Conservation (phyloP, 2,113 vertebrate genomes). For the Brevimyrus niger region DNA sequence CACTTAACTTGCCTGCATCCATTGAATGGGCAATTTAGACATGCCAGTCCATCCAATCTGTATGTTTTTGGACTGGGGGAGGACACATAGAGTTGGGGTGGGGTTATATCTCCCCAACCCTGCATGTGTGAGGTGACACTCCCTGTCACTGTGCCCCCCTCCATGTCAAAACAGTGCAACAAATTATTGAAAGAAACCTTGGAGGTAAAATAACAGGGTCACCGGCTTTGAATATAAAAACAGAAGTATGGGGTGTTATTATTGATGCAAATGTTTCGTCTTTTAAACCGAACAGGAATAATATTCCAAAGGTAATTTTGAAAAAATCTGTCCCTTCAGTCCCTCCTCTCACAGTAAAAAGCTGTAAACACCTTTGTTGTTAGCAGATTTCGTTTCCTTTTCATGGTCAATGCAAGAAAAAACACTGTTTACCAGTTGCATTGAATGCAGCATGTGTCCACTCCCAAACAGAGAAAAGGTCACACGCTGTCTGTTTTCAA, state of each 20-base stretch:
- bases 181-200: no score
- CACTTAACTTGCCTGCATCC: not conserved
- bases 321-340: not conserved
- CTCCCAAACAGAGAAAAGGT: not conserved
- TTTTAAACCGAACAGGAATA: not conserved
- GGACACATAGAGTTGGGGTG: not conserved
- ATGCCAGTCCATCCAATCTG: not conserved
- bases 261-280: not conserved
- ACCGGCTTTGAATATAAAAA: not conserved
- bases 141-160: not conserved
- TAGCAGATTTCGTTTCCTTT: not conserved
- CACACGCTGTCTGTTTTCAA: not conserved
- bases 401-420: not conserved
- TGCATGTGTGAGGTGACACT: not conserved
- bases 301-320: not conserved
- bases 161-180: not conserved
- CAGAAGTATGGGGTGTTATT: not conserved
- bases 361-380: not conserved
- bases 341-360: not conserved
- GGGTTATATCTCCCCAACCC: not conserved
- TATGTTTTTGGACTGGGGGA: not conserved
- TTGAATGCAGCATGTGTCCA: not conserved
- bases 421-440: not conserved
- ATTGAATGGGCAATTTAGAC: not conserved
- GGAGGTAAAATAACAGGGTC: not conserved